Conservation (phyloP, 2,888 invertebrate species). For the Habroteleia sp. region DNA sequence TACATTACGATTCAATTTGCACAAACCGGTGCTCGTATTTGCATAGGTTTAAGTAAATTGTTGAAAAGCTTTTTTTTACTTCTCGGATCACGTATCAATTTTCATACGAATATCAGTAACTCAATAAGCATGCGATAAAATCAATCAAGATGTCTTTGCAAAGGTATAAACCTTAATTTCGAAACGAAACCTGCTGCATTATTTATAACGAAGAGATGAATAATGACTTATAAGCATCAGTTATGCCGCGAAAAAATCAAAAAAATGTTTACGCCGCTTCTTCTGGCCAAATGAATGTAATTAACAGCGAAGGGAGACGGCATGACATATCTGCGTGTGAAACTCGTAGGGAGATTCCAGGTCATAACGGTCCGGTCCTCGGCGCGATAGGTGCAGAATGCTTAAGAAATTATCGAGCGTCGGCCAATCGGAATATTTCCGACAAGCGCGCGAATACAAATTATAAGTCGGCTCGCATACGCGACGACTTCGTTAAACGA, state of each 20-base stretch:
- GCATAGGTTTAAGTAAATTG: no score
- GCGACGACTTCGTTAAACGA: conserved; percentile 31
- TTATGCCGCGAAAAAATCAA: conserved; percentile 10
- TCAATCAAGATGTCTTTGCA: conserved; percentile 32
- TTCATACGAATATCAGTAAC: conserved; percentile 11
- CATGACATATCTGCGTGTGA: conserved; percentile 53
- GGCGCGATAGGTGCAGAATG: conserved; percentile 62
- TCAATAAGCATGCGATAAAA: conserved; percentile 28
- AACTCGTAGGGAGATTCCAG: conserved; percentile 68
- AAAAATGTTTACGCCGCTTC: conserved; percentile 19
- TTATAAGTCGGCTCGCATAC: conserved; percentile 54
- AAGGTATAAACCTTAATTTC: conserved; percentile 32
- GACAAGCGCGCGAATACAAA: conserved; percentile 61
- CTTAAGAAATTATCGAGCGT: conserved; percentile 61
- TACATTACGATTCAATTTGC: no score
- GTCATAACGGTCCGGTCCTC: conserved; percentile 68
- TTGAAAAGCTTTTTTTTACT: no score
- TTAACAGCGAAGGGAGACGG: conserved; percentile 62
- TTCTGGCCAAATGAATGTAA: conserved; percentile 60
- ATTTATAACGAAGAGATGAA: conserved; percentile 44
- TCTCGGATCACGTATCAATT: conserved; percentile 3
- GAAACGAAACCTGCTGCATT: conserved; percentile 35
- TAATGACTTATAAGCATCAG: conserved; percentile 37
- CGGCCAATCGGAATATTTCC: conserved; percentile 63
- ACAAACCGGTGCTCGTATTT: no score